Percentiles rank a stretch among this genome's conserved stretches.
Conservation (phyloP, 2,888 invertebrate species). For the Eupithecia subumbrata region DNA sequence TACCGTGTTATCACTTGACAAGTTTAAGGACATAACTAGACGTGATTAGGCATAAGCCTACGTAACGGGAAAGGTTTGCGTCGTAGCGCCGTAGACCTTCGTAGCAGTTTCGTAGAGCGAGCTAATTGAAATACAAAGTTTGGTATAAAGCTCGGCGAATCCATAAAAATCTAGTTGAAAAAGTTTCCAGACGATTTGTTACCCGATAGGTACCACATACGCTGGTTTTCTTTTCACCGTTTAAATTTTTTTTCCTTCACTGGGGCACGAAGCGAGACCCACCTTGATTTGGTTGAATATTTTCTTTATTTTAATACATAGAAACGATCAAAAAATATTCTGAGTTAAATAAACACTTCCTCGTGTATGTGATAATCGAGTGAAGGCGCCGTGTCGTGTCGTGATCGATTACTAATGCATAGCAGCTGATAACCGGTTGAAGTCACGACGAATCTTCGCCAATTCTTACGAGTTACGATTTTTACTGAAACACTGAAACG, state of each 20-base stretch:
- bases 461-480: slow-evolving; percentile 29
- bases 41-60: slow-evolving; percentile 62
- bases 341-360: slow-evolving; percentile 21
- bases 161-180: slow-evolving; percentile 35
- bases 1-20: slow-evolving; percentile 78
- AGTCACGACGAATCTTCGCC: slow-evolving; percentile 46
- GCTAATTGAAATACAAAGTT: slow-evolving; percentile 18
- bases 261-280: background rate
- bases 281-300: background rate
- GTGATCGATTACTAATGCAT: slow-evolving; percentile 52
- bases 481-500: slow-evolving; percentile 13
- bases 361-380: slow-evolving; percentile 53
- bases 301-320: background rate
- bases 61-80: slow-evolving; percentile 34
- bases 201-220: slow-evolving; percentile 8
- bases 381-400: slow-evolving; percentile 46
- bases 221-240: slow-evolving; percentile 3
- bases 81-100: slow-evolving; percentile 35
- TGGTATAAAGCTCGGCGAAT: background rate
- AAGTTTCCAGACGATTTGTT: slow-evolving; percentile 44
- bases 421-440: slow-evolving; percentile 47
- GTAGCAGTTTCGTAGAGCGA: slow-evolving; percentile 50
- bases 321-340: background rate
- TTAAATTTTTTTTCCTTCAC: background rate
- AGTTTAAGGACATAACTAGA: slow-evolving; percentile 80